phyloP scores from a whole-genome alignment of 2,888 invertebrate genomes.

The Metacarcinus magister region DNA sequence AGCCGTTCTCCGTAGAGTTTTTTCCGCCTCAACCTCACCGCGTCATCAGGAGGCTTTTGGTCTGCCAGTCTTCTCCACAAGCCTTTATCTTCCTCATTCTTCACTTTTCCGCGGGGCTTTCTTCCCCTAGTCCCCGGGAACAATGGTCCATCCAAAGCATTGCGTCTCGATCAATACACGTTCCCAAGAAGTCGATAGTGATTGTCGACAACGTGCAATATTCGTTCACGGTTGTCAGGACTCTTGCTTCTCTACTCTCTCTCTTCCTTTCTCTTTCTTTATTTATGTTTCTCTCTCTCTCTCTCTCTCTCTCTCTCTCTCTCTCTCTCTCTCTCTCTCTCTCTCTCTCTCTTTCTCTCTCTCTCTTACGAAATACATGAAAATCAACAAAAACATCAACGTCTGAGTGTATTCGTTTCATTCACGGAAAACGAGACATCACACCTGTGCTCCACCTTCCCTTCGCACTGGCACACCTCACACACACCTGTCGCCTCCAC shows the following conservation, averaged over 20 bases:
- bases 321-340: slow-evolving; percentile 26
- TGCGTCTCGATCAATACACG: neutral
- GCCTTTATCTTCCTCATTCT: neutral
- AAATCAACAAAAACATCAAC: no score
- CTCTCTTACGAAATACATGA: neutral
- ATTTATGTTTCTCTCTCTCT: neutral
- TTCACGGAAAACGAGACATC: neutral
- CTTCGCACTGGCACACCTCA: neutral
- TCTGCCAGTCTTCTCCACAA: neutral
- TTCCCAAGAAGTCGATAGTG: neutral
- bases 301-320: slow-evolving; percentile 6
- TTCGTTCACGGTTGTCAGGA: no score
- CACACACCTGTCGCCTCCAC: neutral
- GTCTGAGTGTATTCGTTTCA: neutral
- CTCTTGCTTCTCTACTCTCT: neutral
- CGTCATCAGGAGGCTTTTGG: neutral
- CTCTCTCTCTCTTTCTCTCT: neutral
- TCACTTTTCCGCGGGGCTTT: neutral
- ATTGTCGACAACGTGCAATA: neutral
- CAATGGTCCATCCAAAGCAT: neutral
- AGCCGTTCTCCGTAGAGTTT: neutral
- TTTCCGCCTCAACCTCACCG: neutral
- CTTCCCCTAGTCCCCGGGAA: neutral
- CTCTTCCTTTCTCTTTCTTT: neutral
- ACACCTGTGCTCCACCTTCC: neutral